phyloP scores from a whole-genome alignment of 2,113 vertebrate genomes.

The Probosciger aterrimus region DNA sequence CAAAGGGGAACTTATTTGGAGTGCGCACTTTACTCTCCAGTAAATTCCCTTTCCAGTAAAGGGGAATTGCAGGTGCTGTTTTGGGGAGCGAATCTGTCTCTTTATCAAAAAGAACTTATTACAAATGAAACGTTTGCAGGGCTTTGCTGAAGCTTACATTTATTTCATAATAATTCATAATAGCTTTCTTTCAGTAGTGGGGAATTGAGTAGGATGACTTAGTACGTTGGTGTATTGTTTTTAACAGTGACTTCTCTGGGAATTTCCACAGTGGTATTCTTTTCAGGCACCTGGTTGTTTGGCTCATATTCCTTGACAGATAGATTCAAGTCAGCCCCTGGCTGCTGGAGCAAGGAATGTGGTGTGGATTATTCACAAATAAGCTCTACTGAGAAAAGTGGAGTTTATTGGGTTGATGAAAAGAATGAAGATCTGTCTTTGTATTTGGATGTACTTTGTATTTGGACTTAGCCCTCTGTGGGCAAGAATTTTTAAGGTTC shows the following conservation, averaged over 20 bases:
- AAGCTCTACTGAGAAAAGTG: not conserved
- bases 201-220: not conserved
- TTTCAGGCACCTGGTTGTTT: not conserved
- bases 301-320: not conserved
- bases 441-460: not conserved
- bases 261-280: not conserved
- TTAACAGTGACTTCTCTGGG: not conserved
- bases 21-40: not conserved
- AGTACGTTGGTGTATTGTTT: not conserved
- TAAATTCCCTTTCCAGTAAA: not conserved
- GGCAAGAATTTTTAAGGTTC: not conserved
- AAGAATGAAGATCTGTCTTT: not conserved
- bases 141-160: not conserved
- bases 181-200: not conserved
- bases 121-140: not conserved
- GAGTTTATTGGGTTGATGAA: not conserved
- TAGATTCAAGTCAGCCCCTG: not conserved
- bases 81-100: not conserved
- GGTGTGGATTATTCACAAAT: not conserved
- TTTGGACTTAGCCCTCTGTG: not conserved
- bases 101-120: not conserved
- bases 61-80: not conserved
- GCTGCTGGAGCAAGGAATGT: not conserved
- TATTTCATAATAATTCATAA: not conserved
- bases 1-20: not conserved